Evolutionary conservation across 2,797 vertebrate genomes (phyloP), one percentile per base, ranked within the genome.

Genomic region (Hybognathus amarus): DNA sequence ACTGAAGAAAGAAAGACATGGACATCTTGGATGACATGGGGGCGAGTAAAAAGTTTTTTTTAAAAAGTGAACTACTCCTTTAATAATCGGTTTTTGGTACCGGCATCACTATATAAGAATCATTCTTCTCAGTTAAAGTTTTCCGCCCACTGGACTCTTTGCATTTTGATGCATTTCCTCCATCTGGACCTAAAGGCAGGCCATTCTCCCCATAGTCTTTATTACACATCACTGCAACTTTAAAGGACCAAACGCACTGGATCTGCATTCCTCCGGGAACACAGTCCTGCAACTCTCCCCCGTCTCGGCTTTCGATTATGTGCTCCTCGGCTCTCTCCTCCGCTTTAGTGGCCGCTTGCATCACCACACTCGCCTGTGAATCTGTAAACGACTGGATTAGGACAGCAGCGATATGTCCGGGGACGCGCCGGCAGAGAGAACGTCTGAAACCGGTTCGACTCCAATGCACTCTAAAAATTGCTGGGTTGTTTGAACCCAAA

Each of bases 161-260:
- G 27, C 22, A 77, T 69, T 68, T 59, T 36, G 52, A 61, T 40
- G 0, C 18, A 66, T 82, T 66, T 73, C 67, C 59, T 82, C 17
- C 20, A 9, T 12, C 67, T 45, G 42, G 59, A 82, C 42, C 69
- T 79, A 13, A 79, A 59, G 68, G 45, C 59, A 54, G 45, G 61
- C 47, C 61, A 59, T 68, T 74, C 61, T 83, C 85, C 85, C 76
- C 38, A 68, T 2, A 83, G 76, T 61, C 76, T 69, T 82, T 82
- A 86, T 86, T 86, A 86, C 77, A 74, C 47, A 86, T 77, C 27
- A 17, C 63, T 79, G 75, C 52, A 74, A 63, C 66, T 77, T 79
- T 70, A 85, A 67, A 84, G 33, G 40, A 61, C 27, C 66, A 63
- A 59, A 50, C 24, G 36, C 66, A 36, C 79, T 77, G 66, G 73